Conservation (phyloP, 2,888 invertebrate species). For the Morpho helenor region DNA sequence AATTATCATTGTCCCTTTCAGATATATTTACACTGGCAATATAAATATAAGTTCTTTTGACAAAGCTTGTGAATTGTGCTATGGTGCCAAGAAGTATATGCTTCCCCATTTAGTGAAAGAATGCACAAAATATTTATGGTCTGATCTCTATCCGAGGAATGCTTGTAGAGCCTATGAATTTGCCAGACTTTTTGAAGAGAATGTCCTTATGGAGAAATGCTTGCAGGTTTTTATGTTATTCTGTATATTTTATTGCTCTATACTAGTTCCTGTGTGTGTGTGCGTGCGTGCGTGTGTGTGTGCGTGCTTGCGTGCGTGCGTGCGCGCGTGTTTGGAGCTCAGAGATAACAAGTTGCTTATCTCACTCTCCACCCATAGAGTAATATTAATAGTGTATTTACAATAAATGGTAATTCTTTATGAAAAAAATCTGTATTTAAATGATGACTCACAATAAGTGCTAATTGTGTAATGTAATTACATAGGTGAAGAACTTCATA, state of each 20-base stretch:
- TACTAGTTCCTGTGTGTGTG: no score
- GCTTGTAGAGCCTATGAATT: constrained; percentile 93
- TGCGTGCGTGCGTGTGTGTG: no score
- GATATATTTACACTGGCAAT: constrained; percentile 90
- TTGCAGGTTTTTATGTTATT: constrained; percentile 76
- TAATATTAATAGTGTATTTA: no score
- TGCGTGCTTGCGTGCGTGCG: no score
- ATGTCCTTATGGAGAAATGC: constrained; percentile 88
- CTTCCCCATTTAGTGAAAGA: constrained; percentile 89
- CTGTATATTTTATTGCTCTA: background rate
- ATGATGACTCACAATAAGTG: no score
- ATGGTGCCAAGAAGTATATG: constrained; percentile 94
- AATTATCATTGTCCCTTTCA: constrained; percentile 60
- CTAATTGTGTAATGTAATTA: no score
- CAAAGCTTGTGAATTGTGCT: constrained; percentile 91
- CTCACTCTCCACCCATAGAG: no score
- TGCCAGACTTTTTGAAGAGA: constrained; percentile 91
- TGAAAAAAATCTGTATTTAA: no score
- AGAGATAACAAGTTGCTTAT: no score
- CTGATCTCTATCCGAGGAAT: constrained; percentile 87
- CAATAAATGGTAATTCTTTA: no score
- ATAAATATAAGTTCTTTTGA: constrained; percentile 90
- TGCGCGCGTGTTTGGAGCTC: no score
- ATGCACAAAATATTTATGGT: constrained; percentile 91
- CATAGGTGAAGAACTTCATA: no score